A percentile compares a stretch with the other conserved stretches of the same genome.
phyloP scores from a whole-genome alignment of 2,113 vertebrate species.

The Clarias macrocephalus region DNA sequence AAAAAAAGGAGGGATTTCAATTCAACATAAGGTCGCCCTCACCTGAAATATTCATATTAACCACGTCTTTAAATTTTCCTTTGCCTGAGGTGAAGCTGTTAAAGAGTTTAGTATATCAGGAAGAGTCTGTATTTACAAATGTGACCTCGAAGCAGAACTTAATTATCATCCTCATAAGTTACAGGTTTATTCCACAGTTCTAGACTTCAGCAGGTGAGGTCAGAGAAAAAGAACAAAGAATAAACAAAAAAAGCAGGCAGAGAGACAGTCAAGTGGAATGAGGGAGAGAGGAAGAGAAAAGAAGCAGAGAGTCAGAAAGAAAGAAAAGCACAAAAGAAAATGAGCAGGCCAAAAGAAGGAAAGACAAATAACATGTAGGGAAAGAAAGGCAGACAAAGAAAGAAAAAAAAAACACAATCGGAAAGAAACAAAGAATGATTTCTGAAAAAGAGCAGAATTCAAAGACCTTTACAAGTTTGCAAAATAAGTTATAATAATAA shows the following conservation, averaged over 20 bases:
- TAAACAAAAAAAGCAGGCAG: background rate
- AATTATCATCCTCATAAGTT: background rate
- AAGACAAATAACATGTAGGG: background rate
- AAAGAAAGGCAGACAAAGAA: too few relatives aligned
- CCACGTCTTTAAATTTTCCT: background rate
- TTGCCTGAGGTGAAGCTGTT: background rate
- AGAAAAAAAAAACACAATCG: background rate
- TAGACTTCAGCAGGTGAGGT: background rate
- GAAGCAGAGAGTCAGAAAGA: background rate
- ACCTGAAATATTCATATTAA: background rate
- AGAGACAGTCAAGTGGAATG: too few relatives aligned
- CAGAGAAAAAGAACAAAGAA: background rate
- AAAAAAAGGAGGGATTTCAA: background rate
- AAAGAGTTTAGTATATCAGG: background rate
- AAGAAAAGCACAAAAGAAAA: background rate
- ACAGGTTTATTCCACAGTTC: background rate
- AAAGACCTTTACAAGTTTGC: too few relatives aligned
- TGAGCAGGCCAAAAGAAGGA: background rate
- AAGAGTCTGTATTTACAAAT: constrained; percentile 6
- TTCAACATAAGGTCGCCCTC: background rate
- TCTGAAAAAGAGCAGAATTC: too few relatives aligned
- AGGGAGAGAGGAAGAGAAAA: background rate
- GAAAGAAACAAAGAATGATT: background rate
- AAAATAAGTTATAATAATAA: too few relatives aligned
- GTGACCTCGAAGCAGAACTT: background rate